A percentile compares a stretch with the other conserved stretches of the same genome.
Conservation (phyloP, 37 sponge, comb jelly and placozoan genomes). For the Lycopodina hypogea region DNA sequence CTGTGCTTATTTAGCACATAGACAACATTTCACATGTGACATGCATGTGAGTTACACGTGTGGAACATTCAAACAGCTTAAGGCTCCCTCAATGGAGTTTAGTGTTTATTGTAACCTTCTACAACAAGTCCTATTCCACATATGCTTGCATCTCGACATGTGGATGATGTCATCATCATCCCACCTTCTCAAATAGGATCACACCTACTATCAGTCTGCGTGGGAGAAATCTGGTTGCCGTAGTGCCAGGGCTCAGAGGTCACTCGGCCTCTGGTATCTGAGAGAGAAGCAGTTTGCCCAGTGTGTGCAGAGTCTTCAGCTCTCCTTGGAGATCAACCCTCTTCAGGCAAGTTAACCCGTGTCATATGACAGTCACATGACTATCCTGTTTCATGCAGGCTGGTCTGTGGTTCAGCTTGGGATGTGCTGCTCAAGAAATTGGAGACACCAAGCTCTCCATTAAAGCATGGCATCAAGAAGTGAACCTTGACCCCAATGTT, state of each 20-base stretch:
- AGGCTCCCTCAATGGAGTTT: too few relatives aligned
- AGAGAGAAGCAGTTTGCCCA: constrained; percentile 60
- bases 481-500: constrained; percentile 78
- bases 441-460: constrained; percentile 57
- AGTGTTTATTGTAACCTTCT: too few relatives aligned
- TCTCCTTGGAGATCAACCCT: constrained; percentile 58
- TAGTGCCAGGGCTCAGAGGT: constrained; percentile 77
- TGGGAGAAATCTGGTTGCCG: constrained; percentile 81
- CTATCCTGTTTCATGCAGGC: constrained; percentile 41
- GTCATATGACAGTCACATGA: constrained; percentile 23
- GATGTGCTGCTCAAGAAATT: constrained; percentile 71
- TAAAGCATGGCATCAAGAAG: constrained; percentile 71
- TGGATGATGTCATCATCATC: too few relatives aligned
- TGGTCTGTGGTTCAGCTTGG: constrained; percentile 89
- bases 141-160: too few relatives aligned
- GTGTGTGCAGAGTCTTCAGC: constrained; percentile 53
- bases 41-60: too few relatives aligned
- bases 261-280: constrained; percentile 77
- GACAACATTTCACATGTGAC: too few relatives aligned
- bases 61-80: too few relatives aligned
- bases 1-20: too few relatives aligned
- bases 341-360: constrained; percentile 44
- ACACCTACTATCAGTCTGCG: constrained; percentile 69
- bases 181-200: constrained; percentile 64
- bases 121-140: too few relatives aligned